A percentile compares a stretch with the other conserved stretches of the same genome.
These are phyloP conservation scores for Calephelis perditalis DNA, from an alignment of 2,888 invertebrate genomes.

Conservation along the genomic window DNA sequence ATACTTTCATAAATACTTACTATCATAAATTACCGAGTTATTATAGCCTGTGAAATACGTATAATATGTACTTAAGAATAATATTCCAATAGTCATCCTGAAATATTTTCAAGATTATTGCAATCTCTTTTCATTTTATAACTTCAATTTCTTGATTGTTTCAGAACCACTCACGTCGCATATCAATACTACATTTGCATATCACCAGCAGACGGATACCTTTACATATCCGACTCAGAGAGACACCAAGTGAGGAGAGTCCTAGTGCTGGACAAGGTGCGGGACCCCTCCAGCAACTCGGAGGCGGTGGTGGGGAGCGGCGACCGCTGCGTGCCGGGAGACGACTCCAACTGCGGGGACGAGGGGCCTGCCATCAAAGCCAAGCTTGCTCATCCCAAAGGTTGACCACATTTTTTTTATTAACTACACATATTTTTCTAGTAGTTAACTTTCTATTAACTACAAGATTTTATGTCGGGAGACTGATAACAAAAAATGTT, in stretches of 20 bases:
- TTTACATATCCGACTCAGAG: conserved; percentile 97
- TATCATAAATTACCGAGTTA: too few relatives aligned
- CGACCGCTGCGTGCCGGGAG: conserved; percentile 95
- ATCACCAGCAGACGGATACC: conserved; percentile 95
- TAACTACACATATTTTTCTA: too few relatives aligned
- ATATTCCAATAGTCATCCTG: too few relatives aligned
- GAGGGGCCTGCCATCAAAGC: conserved; percentile 94
- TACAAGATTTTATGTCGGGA: too few relatives aligned
- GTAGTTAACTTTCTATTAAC: too few relatives aligned
- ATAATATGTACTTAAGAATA: too few relatives aligned
- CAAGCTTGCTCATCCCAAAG: conserved; percentile 97
- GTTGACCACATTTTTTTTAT: conserved; percentile 39
- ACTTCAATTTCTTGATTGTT: conserved; percentile 38
- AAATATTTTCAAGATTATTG: too few relatives aligned
- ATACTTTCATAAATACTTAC: too few relatives aligned
- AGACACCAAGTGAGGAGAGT: conserved; percentile 92
- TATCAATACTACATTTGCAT: conserved; percentile 98
- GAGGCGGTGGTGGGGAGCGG: conserved; percentile 94
- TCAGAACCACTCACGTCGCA: conserved; percentile 95
- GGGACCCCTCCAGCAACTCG: conserved; percentile 89
- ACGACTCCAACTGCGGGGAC: conserved; percentile 96
- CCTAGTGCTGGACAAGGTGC: conserved; percentile 86
- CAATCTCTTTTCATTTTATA: conserved; percentile 1
- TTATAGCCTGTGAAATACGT: too few relatives aligned
- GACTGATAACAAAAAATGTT: too few relatives aligned